Evolutionary conservation across 1,140 invertebrate species (phyloP).

Genomic region (Trissolcus basalis): DNA sequence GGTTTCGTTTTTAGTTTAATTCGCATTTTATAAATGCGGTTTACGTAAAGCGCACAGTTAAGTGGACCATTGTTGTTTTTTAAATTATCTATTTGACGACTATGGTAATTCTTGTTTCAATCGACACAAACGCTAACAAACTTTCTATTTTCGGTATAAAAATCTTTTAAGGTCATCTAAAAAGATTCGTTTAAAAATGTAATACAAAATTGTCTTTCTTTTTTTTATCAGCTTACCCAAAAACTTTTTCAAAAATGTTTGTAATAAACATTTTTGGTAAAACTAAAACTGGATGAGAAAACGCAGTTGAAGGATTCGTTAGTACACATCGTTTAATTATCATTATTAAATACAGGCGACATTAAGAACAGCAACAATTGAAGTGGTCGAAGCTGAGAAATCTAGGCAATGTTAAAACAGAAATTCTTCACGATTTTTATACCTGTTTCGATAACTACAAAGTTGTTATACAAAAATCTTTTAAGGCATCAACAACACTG

Average conservation of each 20-base stretch:
- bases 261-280: neutral
- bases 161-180: conserved; percentile 30
- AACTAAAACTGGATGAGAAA: neutral
- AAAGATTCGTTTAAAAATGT: conserved; percentile 20
- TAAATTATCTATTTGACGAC: no score
- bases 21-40: no score
- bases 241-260: conserved; percentile 4
- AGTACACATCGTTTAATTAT: neutral
- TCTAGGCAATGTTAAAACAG: conserved; percentile 17
- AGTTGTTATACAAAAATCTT: conserved; percentile 31
- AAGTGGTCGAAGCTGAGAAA: conserved; percentile 8
- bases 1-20: no score
- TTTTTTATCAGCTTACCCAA: neutral
- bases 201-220: conserved; percentile 25
- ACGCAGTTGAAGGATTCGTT: neutral
- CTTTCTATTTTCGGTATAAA: conserved; percentile 23
- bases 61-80: no score
- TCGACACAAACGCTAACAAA: conserved; percentile 1
- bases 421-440: conserved; percentile 16
- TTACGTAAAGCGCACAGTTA: no score
- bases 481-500: conserved; percentile 28
- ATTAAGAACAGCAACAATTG: conserved; percentile 9
- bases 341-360: neutral
- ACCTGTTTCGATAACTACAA: conserved; percentile 9
- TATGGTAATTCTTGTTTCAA: neutral